Conservation (phyloP, 2,797 vertebrate species). For the Eulemur mongoz region DNA sequence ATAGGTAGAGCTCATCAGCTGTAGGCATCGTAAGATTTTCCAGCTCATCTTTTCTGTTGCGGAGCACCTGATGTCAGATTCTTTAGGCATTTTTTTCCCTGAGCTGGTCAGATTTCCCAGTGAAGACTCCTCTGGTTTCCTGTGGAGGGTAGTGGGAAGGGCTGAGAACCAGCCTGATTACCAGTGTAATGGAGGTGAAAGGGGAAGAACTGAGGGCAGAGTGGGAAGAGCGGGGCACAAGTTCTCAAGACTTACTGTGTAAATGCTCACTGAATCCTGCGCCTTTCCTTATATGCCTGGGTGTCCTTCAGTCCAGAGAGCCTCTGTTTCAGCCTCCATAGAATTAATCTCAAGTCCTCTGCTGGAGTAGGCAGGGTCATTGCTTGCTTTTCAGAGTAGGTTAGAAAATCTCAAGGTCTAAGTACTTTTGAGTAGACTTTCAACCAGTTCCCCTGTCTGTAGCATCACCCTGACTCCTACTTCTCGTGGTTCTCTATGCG, state of each 20-base stretch:
- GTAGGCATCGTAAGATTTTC: neutral
- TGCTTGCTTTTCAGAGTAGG: neutral
- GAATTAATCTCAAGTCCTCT: neutral
- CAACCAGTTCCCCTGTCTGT: neutral
- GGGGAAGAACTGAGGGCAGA: neutral
- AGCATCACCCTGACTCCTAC: neutral
- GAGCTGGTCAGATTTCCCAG: neutral
- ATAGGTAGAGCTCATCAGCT: neutral
- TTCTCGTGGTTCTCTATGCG: neutral
- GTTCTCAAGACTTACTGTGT: neutral
- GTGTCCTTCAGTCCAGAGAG: neutral
- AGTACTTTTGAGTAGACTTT: neutral
- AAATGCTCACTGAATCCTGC: neutral
- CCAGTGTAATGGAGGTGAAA: neutral
- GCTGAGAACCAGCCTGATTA: neutral
- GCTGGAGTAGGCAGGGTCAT: neutral
- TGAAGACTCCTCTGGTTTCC: neutral
- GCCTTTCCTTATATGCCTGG: neutral
- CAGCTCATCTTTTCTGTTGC: neutral
- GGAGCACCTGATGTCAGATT: neutral
- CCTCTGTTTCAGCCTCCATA: neutral
- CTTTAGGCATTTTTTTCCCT: neutral
- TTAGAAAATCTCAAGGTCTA: neutral
- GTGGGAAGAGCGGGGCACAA: no score
- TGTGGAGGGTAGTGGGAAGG: neutral